Conservation (phyloP, 2,113 vertebrate genomes). For the Erinaceus europaeus region DNA sequence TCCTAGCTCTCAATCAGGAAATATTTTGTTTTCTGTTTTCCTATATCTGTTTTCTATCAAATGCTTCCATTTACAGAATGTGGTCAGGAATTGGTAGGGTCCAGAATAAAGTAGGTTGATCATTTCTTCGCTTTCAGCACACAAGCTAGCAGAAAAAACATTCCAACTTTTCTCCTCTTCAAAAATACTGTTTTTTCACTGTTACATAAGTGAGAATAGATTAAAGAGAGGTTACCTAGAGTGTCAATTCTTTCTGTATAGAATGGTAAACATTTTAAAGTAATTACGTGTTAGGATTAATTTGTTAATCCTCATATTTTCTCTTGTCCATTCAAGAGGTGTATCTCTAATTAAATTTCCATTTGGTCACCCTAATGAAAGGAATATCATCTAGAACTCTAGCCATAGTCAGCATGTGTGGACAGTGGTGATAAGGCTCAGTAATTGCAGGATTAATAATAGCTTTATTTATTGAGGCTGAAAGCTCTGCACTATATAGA, state of each 20-base stretch:
- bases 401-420: slow-evolving; percentile 71
- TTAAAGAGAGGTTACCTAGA: slow-evolving; percentile 30
- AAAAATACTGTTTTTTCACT: slow-evolving; percentile 53
- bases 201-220: slow-evolving; percentile 49
- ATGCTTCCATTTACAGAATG: slow-evolving; percentile 69
- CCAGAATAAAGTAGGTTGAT: slow-evolving; percentile 75
- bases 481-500: slow-evolving; percentile 72
- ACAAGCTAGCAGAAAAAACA: slow-evolving; percentile 70
- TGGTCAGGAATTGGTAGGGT: slow-evolving; percentile 73
- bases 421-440: slow-evolving; percentile 75
- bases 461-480: slow-evolving; percentile 74
- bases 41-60: slow-evolving; percentile 69
- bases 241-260: slow-evolving; percentile 52
- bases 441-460: slow-evolving; percentile 82
- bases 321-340: slow-evolving; percentile 72
- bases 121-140: slow-evolving; percentile 72
- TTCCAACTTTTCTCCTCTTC: slow-evolving; percentile 34
- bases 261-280: slow-evolving; percentile 72
- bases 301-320: slow-evolving; percentile 76
- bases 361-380: slow-evolving; percentile 75
- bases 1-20: slow-evolving; percentile 70
- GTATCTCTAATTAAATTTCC: slow-evolving; percentile 80
- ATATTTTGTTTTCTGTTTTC: slow-evolving; percentile 77
- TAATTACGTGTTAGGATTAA: slow-evolving; percentile 78
- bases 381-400: slow-evolving; percentile 70